Base-by-base conservation (phyloP, 2,888 invertebrate genomes). In the Sarcophaga carnaria region DNA sequence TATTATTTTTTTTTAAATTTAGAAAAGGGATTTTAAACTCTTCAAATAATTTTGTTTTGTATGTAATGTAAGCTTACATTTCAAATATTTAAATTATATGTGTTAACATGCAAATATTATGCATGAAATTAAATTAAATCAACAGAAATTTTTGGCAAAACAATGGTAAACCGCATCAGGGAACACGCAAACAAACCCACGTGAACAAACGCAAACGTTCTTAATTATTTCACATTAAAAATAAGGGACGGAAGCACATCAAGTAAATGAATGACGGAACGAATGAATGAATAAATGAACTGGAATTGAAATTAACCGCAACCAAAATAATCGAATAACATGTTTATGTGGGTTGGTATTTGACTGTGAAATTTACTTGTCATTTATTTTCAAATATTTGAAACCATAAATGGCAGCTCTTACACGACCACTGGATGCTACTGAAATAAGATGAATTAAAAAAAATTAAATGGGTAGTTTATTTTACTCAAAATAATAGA, bases 261-360 rank as follows among this genome's bases (percentile, higher is more conserved):
- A 37, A 37, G 8, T 37, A 37, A 37, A 37, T 37, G 8, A 37
- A 37, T 37, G 2, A 37, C 27, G 10, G 66, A 66, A 37, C n/a
- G 37, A 66, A 37, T 66, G n/a, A 66, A 37, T 37, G n/a, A 37
- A 66, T 37, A 37, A 66, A 66, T n/a, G 37, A n/a, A 66, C 66
- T 37, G 37, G 37, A 66, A 66, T 27, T 66, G 37, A 66, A 66
- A 10, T 66, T 72, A 60, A 72, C 60, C 60, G 20, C 72, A 72
- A 60, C 60, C 60, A 60, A 60, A 72, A 72, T 45, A 72, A 72
- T 45, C 60, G 60, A 66, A 66, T 66, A 37, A 66, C n/a, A 66
- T 66, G 66, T 37, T 37, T 17, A 66, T 72, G n/a, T 60, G 37
- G 37, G 37, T 37, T 37, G 37, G 8, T 22, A n/a, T 71, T n/a